Conservation (phyloP, 2,113 vertebrate genomes). For the Chrysemys picta region DNA sequence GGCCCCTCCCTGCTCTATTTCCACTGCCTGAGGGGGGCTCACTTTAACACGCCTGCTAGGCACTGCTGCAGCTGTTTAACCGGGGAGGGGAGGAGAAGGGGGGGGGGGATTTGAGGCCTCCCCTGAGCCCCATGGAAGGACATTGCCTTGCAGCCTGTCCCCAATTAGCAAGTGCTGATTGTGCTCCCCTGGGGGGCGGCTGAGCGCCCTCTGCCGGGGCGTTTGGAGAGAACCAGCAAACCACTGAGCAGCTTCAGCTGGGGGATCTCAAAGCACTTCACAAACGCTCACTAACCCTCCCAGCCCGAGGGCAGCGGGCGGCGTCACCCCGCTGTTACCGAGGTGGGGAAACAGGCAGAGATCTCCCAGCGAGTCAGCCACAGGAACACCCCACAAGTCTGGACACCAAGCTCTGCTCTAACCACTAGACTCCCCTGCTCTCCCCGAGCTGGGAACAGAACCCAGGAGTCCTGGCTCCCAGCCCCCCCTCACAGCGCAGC, state of each 20-base stretch:
- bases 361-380: neutral
- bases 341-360: neutral
- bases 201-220: fast-evolving
- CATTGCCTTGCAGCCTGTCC: neutral
- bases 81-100: fast-evolving
- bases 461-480: neutral
- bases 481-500: too few relatives aligned
- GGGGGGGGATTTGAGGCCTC: neutral
- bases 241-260: fast-evolving
- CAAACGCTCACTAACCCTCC: neutral
- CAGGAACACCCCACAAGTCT: neutral
- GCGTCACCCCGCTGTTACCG: too few relatives aligned
- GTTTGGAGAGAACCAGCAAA: neutral
- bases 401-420: neutral
- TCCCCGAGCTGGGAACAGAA: too few relatives aligned
- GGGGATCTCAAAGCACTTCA: neutral
- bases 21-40: neutral
- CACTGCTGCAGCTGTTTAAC: neutral
- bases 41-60: neutral
- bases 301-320: too few relatives aligned
- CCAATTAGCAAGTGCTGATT: neutral
- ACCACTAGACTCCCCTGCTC: neutral
- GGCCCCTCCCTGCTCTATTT: neutral
- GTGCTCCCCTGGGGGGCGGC: neutral
- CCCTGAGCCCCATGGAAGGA: too few relatives aligned